Percentiles rank a stretch among this genome's conserved stretches.
Evolutionary conservation across 2,113 vertebrate genomes (phyloP).

Genomic region (Bostrychus sinensis): DNA sequence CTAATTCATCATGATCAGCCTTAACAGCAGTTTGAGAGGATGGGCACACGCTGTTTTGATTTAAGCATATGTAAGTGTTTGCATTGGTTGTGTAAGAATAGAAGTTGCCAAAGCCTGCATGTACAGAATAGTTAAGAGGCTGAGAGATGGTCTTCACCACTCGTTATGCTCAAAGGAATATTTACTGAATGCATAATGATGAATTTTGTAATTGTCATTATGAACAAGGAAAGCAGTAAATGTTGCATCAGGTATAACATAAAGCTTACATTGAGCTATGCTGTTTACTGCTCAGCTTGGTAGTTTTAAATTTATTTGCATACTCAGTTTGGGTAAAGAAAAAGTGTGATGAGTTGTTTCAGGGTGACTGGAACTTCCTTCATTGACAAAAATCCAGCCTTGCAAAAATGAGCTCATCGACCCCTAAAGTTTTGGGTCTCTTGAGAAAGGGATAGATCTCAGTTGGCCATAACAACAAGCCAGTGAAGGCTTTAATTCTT

Average conservation of each 20-base stretch:
- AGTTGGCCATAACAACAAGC: no score
- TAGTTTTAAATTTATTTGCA: no score
- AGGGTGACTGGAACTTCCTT: no score
- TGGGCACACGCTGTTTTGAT: conserved; percentile 25
- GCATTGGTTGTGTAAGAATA: conserved; percentile 6
- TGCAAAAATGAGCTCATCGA: no score
- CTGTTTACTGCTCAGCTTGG: neutral
- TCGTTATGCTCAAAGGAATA: neutral
- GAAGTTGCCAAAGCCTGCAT: neutral
- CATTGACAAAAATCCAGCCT: no score
- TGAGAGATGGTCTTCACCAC: neutral
- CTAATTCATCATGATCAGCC: conserved; percentile 59
- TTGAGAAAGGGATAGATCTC: no score
- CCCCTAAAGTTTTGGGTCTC: no score
- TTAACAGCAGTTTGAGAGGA: conserved; percentile 43
- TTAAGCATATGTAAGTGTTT: conserved; percentile 13
- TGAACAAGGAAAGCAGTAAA: neutral
- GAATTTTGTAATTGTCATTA: neutral
- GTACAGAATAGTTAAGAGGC: neutral
- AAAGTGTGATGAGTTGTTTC: no score
- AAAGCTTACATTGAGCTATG: neutral
- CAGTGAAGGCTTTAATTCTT: no score
- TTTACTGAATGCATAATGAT: neutral
- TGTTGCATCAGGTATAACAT: no score
- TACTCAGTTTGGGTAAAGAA: no score